Evolutionary conservation across 92 coral and sea anemone genomes (phyloP).

Genomic region (Porites divaricata): DNA sequence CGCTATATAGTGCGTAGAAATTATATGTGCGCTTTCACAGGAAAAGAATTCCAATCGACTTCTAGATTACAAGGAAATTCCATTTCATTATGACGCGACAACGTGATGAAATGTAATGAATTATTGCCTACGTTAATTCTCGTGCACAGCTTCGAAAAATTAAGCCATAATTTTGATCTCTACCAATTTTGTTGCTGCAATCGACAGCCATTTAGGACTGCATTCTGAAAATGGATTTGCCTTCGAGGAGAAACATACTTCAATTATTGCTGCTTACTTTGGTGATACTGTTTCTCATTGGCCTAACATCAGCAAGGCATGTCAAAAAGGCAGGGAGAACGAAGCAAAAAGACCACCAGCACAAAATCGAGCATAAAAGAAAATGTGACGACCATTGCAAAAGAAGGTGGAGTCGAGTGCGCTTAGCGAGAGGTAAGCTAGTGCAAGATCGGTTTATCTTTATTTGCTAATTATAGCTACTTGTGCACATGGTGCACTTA

Average conservation of each 20-base stretch:
- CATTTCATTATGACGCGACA: conserved; percentile 17
- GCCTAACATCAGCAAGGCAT: conserved; percentile 5
- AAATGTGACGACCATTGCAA: not conserved
- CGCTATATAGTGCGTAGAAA: too few relatives aligned
- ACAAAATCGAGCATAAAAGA: not conserved
- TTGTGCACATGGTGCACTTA: too few relatives aligned
- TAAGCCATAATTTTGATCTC: not conserved
- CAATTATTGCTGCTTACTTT: not conserved
- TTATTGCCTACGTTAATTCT: too few relatives aligned
- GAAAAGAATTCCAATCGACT: not conserved
- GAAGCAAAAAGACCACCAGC: not conserved
- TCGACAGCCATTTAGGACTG: not conserved
- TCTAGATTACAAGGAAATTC: conserved; percentile 5
- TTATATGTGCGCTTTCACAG: not conserved
- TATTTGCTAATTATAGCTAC: too few relatives aligned
- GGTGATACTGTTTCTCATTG: not conserved
- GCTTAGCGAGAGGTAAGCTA: not conserved
- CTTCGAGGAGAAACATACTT: not conserved
- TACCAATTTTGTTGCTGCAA: not conserved
- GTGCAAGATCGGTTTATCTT: not conserved
- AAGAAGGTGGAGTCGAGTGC: not conserved
- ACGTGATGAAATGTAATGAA: conserved; percentile 1
- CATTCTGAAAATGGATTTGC: not conserved
- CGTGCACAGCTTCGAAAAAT: not conserved
- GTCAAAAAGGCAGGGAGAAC: not conserved